Base-by-base conservation (phyloP, 2,797 vertebrate genomes). In the Cynopterus sphinx region DNA sequence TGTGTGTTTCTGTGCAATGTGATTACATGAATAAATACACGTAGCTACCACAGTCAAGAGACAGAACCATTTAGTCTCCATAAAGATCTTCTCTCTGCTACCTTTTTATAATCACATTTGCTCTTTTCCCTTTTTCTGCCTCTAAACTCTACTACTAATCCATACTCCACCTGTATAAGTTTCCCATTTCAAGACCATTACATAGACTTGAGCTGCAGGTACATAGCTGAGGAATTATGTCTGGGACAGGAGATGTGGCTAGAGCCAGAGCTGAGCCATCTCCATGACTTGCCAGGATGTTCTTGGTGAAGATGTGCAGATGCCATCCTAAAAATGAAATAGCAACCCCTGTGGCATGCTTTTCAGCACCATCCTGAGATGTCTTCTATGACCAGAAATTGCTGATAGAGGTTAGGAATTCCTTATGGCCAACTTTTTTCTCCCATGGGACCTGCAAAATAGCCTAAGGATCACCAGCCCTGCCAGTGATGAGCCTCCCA, bases 141-240 rank as follows among this genome's bases (percentile, higher is more conserved):
- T n/a, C 36, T 89, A 67, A 89, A 75, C 5, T 12, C 28, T 82
- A 67, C 36, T 43, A 39, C 7, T 39, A 26, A 21, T 41, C 21
- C 33, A 24, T 26, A 49, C 2, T 49, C 17, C 15, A 0, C n/a
- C 1, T 67, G 10, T 41, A 26, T 74, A 53, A 21, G 26, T 91
- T 83, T 53, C 5, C 12, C 15, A 74, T 19, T 26, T 74, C 10
- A 67, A 43, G 39, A 61, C 31, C 67, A 55, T 75, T 46, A 22
- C 12, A 24, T 41, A 24, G 43, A 26, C 28, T 28, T 63, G 57
- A 15, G 15, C 4, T 13, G 26, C 21, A 74, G 46, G 28, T 6
- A 19, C 3, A 33, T 3, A 0, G 1, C 21, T 9, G 15, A 28
- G 21, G 6, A n/a, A 41, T 36, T 15, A n/a, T 43, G 15, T 51